Evolutionary conservation across 2,888 invertebrate species (phyloP).

Genomic region (Epirrhoe tristata): DNA sequence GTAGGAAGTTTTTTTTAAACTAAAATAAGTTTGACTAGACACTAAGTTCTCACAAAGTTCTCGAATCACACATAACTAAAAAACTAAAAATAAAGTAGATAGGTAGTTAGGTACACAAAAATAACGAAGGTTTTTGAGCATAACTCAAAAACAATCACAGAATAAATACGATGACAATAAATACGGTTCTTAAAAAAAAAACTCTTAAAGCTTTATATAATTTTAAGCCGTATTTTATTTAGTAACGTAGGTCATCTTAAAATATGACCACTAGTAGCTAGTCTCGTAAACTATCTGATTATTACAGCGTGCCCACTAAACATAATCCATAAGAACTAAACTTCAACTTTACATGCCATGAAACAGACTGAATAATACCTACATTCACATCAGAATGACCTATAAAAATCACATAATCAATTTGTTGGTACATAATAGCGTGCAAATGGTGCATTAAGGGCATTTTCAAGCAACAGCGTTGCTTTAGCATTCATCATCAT

Average conservation of each 20-base stretch:
- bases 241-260: neutral
- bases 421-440: conserved; percentile 52
- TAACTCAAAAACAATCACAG: no score
- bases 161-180: no score
- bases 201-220: no score
- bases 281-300: conserved; percentile 30
- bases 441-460: conserved; percentile 43
- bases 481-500: neutral
- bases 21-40: no score
- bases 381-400: conserved; percentile 50
- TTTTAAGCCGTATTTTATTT: neutral
- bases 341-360: conserved; percentile 48
- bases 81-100: no score
- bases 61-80: no score
- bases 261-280: neutral
- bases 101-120: no score
- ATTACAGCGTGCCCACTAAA: conserved; percentile 38
- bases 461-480: neutral
- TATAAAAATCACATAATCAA: conserved; percentile 54
- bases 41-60: no score
- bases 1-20: no score
- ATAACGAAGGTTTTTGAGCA: no score
- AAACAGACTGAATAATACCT: conserved; percentile 50
- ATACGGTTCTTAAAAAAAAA: no score
- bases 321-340: conserved; percentile 44